These are phyloP conservation scores for Pristis pectinata DNA, from an alignment of 2,797 vertebrate species.

Conservation along the genomic window DNA sequence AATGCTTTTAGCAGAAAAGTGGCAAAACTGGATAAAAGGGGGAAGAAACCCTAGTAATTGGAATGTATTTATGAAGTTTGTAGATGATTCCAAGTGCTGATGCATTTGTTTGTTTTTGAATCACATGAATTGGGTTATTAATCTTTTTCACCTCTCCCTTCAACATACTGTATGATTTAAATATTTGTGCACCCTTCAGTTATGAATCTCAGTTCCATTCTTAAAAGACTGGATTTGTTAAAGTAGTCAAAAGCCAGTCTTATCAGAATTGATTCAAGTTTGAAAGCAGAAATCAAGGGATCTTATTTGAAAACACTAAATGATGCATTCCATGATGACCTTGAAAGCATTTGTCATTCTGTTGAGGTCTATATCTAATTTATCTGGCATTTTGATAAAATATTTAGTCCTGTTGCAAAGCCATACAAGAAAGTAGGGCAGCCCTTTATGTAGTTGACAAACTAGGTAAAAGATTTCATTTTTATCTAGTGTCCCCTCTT, in stretches of 20 bases:
- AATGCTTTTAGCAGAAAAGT: background rate
- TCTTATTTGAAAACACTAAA: background rate
- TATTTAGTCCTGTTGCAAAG: slow-evolving; percentile 7
- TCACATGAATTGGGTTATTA: background rate
- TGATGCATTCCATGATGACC: slow-evolving; percentile 21
- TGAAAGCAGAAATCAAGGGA: background rate
- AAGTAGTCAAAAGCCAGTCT: background rate
- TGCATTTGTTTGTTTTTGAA: background rate
- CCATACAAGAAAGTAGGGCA: background rate
- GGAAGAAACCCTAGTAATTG: background rate
- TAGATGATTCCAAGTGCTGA: background rate
- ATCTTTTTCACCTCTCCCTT: background rate
- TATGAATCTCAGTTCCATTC: background rate
- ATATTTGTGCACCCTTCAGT: background rate
- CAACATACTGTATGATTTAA: background rate
- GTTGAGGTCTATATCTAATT: slow-evolving; percentile 17
- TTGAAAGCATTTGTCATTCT: background rate
- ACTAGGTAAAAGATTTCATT: background rate
- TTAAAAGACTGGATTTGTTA: background rate
- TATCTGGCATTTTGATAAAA: slow-evolving; percentile 19
- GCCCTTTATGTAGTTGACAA: background rate
- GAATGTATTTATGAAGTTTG: background rate
- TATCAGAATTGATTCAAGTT: background rate
- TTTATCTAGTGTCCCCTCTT: background rate
- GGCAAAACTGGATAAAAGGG: background rate